Evolutionary conservation across 2,888 invertebrate species (phyloP), one percentile per base, ranked within the genome.

Genomic region (Tetramorium bicarinatum): DNA sequence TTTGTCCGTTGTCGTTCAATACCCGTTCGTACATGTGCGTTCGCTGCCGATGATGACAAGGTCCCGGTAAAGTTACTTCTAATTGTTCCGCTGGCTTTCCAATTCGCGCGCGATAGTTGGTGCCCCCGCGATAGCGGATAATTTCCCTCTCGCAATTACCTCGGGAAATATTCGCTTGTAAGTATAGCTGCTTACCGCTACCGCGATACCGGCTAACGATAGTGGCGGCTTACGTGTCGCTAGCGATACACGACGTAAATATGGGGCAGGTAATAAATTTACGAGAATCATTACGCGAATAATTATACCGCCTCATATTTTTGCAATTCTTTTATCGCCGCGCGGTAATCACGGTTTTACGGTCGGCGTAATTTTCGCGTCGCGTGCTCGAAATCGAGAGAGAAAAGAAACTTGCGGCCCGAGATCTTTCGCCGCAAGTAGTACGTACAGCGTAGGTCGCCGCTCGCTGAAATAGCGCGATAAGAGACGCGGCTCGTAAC

Each of bases 291-390:
- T 75, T 82, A 72, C 34, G 72, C 34, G 72, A 80, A 66, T 83
- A 83, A 83, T 83, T 80, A 80, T 72, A 72, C 56, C 56, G 29
- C 80, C 49, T 56, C 15, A 11, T 66, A 81, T 80, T 80, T 66
- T 64, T 34, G 80, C 64, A 72, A 72, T 77, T 41, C 38, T 66
- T 72, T 72, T 54, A 79, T 80, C 80, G 44, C 13, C 49, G 56
- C 7, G 47, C 38, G 44, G 44, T 71, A 67, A 77, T 79, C 77
- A 13, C 47, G 47, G 52, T 49, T 79, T 71, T 69, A 47, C 59
- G 59, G 13, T 21, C 59, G 72, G 7, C 47, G 13, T 71, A 80
- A 80, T 59, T 71, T 9, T 71, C 21, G 59, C 47, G 56, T 79
- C 9, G 79, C 72, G 59, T 80, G 79, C 9, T 44, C 4, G 47